Base-by-base conservation (phyloP, 2,888 invertebrate species). In the Nymphalis c-album region DNA sequence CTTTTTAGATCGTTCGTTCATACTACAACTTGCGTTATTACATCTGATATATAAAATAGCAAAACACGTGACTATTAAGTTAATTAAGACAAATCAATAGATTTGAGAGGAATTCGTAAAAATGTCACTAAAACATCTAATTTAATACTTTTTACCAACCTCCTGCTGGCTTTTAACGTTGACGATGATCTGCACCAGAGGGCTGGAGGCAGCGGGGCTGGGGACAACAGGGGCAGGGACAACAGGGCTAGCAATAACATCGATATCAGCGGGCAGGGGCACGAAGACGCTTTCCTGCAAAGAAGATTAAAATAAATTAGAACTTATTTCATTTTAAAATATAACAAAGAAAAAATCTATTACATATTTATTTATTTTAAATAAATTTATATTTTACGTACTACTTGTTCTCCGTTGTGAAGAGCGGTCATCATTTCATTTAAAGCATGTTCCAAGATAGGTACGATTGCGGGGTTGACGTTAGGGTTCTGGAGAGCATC, bases 101-200 rank as follows among this genome's bases (percentile, higher is more conserved):
- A 40, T 10, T 1, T 7, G 10, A 10, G 10, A 10, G 10, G 1
- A 10, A 40, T 40, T 40, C 4, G 13, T 40, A 3, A 13, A 40
- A 10, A 40, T n/a, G 48, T 26, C 2, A 53, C 5, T 16, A 6
- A 20, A 53, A 17, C 22, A 13, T 20, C 7, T 51, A 45, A 26
- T 22, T 17, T 13, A 17, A 31, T 10, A 35, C 20, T 31, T 53
- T 17, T 26, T 6, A 50, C 18, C 22, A 7, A 80, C 81, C 71
- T 77, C 68, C 66, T 76, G 69, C 48, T 78, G 65, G 55, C 71
- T 68, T 67, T 81, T 77, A 26, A 83, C 77, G 73, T 85, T 84
- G 68, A 82, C 67, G 76, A 84, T 79, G 76, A 83, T 80, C 74
- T 85, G 80, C n/a, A 86, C 84, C 46, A 85, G 82, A 68, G 87